These are phyloP conservation scores for Paragorgia papillata DNA, from an alignment of 92 coral and sea anemone species.

Conservation along the genomic window DNA sequence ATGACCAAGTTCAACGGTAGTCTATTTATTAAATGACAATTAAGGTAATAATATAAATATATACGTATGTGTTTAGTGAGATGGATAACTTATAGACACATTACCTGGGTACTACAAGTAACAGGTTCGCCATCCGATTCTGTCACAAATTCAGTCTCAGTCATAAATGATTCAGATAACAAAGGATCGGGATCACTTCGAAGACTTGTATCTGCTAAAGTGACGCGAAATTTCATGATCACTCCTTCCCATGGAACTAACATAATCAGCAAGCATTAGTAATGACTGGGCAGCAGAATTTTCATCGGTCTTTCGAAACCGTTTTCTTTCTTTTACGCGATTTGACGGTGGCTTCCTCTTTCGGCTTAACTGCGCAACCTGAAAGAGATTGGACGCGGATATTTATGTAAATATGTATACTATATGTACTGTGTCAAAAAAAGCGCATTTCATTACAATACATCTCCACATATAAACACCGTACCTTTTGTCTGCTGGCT, in stretches of 20 bases:
- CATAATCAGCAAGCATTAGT: neutral
- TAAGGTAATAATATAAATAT: too few relatives aligned
- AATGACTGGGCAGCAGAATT: neutral
- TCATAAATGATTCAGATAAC: too few relatives aligned
- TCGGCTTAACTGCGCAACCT: conserved; percentile 3
- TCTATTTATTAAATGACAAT: too few relatives aligned
- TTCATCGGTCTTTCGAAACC: conserved; percentile 14
- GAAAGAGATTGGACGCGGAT: neutral
- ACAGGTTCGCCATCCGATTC: too few relatives aligned
- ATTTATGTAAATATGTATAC: neutral
- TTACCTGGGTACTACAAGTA: too few relatives aligned
- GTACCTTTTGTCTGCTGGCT: conserved; percentile 27
- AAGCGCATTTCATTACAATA: neutral
- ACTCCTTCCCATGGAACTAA: neutral
- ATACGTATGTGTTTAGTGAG: too few relatives aligned
- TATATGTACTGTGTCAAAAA: neutral
- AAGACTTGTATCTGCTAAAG: too few relatives aligned
- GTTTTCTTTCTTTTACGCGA: conserved; percentile 3
- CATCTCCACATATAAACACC: neutral
- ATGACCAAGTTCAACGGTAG: too few relatives aligned
- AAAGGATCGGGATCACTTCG: too few relatives aligned
- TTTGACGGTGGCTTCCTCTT: conserved; percentile 14
- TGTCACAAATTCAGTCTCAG: too few relatives aligned
- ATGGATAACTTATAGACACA: too few relatives aligned
- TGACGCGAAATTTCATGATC: neutral